Base-by-base conservation (phyloP, 2,888 invertebrate genomes). In the Andrena dorsata region DNA sequence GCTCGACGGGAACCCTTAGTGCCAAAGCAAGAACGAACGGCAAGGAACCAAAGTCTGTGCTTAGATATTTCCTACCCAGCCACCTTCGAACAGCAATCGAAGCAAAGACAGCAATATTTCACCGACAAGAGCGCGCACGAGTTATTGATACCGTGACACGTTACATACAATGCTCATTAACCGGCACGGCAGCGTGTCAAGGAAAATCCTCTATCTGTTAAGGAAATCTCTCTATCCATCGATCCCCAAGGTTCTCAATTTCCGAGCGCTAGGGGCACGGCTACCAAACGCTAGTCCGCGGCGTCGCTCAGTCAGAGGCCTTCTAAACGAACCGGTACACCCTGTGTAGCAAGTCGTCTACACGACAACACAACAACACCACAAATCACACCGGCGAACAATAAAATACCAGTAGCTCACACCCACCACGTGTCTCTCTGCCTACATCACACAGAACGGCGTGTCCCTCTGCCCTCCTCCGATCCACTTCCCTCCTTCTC, bases 381-480 rank as follows among this genome's bases (percentile, higher is more conserved):
- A 88, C 88, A 88, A 88, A 88, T 88, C 88, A 88, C 88, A 76
- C 73, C 82, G 80, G 80, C 82, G 76, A 86, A 88, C 88, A 88
- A 88, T 88, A 88, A 88, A 88, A 88, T 88, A 88, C 88, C 88
- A 88, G 88, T 88, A 88, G 88, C 88, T 87, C 87, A 87, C 86
- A 87, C 88, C 86, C 88, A 88, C 88, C 88, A 83, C 85, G 83
- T 86, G 86, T 88, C 82, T 84, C 78, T 76, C 77, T 80, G 82
- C 78, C 82, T 86, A 81, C 85, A 73, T 87, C 82, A 68, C 74
- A 58, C 79, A 68, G 23, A 23, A 30, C 63, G 32, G n/a, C 16
- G 2, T 71, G 56, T 66, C 75, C 53, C 30, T 63, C 77, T 26
- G 64, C 60, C 66, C 64, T 16, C 69, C 30, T 13, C 10, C 28